A percentile compares a stretch with the other conserved stretches of the same genome.
phyloP scores from a whole-genome alignment of 2,888 invertebrate genomes.

The Flexamia atlantica region DNA sequence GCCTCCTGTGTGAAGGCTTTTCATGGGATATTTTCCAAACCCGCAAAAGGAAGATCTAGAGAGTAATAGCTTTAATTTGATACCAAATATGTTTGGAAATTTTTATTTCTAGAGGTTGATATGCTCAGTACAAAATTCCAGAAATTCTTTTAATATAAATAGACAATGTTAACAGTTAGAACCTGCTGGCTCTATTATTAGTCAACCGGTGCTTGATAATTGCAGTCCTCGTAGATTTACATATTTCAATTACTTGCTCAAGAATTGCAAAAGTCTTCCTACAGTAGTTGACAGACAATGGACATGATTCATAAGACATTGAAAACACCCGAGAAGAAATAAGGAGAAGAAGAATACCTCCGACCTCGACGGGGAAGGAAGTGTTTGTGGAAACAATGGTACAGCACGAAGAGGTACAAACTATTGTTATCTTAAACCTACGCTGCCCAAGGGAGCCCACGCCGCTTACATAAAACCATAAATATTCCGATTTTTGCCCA shows the following conservation, averaged over 20 bases:
- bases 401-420: not conserved
- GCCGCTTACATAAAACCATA: conserved; percentile 11
- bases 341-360: conserved; percentile 11
- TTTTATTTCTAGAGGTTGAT: no score
- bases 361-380: conserved; percentile 15
- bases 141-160: no score
- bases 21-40: no score
- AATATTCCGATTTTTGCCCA: conserved; percentile 7
- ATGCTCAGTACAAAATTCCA: no score
- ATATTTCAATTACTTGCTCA: not conserved
- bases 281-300: not conserved
- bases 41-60: no score
- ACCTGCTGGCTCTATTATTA: no score
- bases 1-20: no score
- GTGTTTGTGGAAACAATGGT: conserved; percentile 14
- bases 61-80: no score
- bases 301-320: conserved; percentile 17
- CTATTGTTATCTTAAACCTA: conserved; percentile 4
- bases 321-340: conserved; percentile 5
- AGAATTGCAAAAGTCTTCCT: not conserved
- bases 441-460: conserved; percentile 1
- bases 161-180: no score
- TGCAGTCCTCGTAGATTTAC: no score
- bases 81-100: no score
- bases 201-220: no score